Evolutionary conservation across 2,113 vertebrate genomes (phyloP).

Genomic region (Dipodomys merriami): DNA sequence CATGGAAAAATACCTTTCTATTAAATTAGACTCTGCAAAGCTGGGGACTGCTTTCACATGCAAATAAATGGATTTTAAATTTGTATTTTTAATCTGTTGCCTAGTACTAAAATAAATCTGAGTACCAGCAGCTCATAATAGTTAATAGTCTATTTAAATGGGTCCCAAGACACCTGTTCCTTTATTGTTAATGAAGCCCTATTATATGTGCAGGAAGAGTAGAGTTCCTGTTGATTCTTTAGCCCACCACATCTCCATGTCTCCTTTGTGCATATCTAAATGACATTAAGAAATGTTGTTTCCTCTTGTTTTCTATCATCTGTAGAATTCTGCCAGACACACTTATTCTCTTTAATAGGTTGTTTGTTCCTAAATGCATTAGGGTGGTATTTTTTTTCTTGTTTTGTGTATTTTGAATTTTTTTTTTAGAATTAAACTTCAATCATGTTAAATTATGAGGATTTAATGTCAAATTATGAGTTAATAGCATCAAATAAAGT

Average conservation of each 20-base stretch:
- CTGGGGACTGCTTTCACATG: constrained; percentile 67
- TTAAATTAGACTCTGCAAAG: constrained; percentile 61
- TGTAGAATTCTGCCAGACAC: constrained; percentile 83
- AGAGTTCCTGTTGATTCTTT: constrained; percentile 78
- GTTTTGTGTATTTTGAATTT: constrained; percentile 62
- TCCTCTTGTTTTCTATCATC: constrained; percentile 81
- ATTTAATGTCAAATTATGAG: constrained; percentile 70
- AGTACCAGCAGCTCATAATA: constrained; percentile 73
- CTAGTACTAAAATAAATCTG: constrained; percentile 76
- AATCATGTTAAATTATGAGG: constrained; percentile 68
- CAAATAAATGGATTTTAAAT: constrained; percentile 69
- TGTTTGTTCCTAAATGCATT: constrained; percentile 81
- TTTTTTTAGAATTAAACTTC: constrained; percentile 69
- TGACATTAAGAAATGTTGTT: constrained; percentile 80
- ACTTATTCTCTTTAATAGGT: constrained; percentile 77
- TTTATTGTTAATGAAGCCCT: constrained; percentile 75
- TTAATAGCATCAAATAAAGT: constrained; percentile 71
- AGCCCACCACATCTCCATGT: constrained; percentile 75
- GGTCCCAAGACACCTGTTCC: constrained; percentile 72
- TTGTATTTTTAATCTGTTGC: constrained; percentile 78
- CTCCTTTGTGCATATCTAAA: constrained; percentile 79
- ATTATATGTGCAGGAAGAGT: constrained; percentile 73
- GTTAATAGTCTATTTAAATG: constrained; percentile 73
- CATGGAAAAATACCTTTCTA: constrained; percentile 66
- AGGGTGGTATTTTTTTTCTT: constrained; percentile 72